A percentile compares a stretch with the other conserved stretches of the same genome.
Evolutionary conservation across 2,113 vertebrate genomes (phyloP).

Genomic region (Brevimyrus niger): DNA sequence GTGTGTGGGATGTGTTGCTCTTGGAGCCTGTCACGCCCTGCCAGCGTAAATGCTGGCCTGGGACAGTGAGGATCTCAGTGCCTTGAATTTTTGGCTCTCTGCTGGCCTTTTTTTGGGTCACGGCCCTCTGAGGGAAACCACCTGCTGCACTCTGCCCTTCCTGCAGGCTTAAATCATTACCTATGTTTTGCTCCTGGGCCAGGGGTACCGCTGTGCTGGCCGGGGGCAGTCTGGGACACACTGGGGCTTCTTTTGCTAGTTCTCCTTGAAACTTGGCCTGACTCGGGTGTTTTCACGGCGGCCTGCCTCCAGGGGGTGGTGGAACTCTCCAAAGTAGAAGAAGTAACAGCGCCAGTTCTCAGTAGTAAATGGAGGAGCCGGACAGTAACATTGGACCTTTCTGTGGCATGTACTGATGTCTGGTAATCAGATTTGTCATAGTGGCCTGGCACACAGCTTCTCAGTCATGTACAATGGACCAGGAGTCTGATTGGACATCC

Average conservation of each 20-base stretch:
- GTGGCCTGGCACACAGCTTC: not conserved
- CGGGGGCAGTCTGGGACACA: not conserved
- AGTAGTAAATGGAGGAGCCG: not conserved
- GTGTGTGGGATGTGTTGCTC: not conserved
- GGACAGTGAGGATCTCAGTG: not conserved
- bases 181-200: not conserved
- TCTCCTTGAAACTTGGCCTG: not conserved
- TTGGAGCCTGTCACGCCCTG: not conserved
- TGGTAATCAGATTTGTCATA: not conserved
- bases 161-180: not conserved
- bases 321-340: not conserved
- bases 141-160: not conserved
- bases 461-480: not conserved
- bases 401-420: not conserved
- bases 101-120: not conserved
- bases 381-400: not conserved
- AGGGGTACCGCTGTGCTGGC: not conserved
- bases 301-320: not conserved
- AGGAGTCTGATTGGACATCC: not conserved
- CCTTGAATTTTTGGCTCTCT: not conserved
- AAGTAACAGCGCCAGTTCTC: not conserved
- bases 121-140: not conserved
- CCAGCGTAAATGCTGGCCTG: not conserved
- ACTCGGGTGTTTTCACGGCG: not conserved
- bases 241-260: not conserved